A percentile compares a stretch with the other conserved stretches of the same genome.
phyloP scores from a whole-genome alignment of 1,140 invertebrate species.

The Drosophila auraria region DNA sequence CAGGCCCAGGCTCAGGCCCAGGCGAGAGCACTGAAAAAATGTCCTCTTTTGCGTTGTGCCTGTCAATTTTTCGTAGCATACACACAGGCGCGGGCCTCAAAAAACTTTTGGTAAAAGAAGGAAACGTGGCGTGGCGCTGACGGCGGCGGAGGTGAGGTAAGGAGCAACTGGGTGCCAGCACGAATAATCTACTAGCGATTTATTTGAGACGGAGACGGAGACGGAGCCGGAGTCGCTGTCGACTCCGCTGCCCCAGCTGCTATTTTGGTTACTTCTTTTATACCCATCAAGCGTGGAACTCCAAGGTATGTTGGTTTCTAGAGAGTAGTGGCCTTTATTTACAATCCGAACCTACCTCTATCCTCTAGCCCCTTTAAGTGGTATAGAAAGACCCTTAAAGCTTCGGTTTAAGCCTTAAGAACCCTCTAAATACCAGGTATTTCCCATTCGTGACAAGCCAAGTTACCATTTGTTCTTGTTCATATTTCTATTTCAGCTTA shows the following conservation, averaged over 20 bases:
- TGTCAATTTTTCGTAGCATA: constrained; percentile 83
- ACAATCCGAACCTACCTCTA: too few relatives aligned
- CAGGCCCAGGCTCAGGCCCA: constrained; percentile 5
- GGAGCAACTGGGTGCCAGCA: constrained; percentile 66
- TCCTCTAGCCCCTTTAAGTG: neutral
- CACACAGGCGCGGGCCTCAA: constrained; percentile 65
- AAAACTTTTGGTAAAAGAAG: constrained; percentile 48
- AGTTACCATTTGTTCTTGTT: constrained; percentile 50
- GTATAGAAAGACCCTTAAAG: neutral
- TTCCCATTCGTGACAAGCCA: constrained; percentile 1
- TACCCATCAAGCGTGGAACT: neutral
- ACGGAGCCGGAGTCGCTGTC: constrained; percentile 21
- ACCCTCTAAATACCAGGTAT: constrained; percentile 11
- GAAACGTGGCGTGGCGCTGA: constrained; percentile 19
- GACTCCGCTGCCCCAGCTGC: constrained; percentile 42
- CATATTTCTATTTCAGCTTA: constrained; percentile 80
- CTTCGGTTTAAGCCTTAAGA: neutral
- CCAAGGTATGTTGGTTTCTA: neutral
- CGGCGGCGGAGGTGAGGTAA: constrained; percentile 5
- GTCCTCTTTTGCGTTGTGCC: constrained; percentile 66
- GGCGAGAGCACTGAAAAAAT: constrained; percentile 42
- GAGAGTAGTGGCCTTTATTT: neutral
- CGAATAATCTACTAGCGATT: constrained; percentile 83
- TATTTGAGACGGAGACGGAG: constrained; percentile 66
- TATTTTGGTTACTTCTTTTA: constrained; percentile 81